These are phyloP conservation scores for Galeopsomyia nigrocyanea DNA, from an alignment of 2,888 invertebrate species.

Conservation along the genomic window DNA sequence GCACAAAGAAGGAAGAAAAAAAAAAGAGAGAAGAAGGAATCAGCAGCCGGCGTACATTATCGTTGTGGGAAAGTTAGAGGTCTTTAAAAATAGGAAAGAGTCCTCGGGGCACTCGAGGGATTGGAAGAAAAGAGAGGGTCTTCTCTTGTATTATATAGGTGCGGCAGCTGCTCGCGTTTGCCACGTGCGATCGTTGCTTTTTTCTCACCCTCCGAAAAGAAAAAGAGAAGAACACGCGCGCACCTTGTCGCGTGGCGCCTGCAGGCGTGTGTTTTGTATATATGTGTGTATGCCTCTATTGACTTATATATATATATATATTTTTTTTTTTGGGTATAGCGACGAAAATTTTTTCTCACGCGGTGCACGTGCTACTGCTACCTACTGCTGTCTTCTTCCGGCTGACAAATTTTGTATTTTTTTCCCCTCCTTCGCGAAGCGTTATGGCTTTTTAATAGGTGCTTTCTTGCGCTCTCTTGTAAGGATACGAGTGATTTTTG, in stretches of 20 bases:
- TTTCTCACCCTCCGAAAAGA: slow-evolving; percentile 34
- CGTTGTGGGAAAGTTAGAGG: slow-evolving; percentile 41
- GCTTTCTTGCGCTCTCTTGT: no score
- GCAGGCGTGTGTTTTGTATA: slow-evolving; percentile 9
- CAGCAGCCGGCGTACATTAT: slow-evolving; percentile 22
- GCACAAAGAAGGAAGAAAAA: no score
- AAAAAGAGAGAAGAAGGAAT: no score
- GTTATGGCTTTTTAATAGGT: no score
- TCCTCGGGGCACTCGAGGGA: not conserved
- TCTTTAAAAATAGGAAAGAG: slow-evolving; percentile 41
- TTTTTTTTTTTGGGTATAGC: slow-evolving; percentile 9
- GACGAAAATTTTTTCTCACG: slow-evolving; percentile 35
- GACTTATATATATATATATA: no score
- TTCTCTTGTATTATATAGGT: slow-evolving; percentile 1
- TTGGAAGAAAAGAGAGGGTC: slow-evolving; percentile 42
- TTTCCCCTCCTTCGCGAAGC: not conserved
- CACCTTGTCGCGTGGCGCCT: slow-evolving; percentile 16
- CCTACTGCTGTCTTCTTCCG: slow-evolving; percentile 7
- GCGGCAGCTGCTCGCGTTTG: slow-evolving; percentile 36
- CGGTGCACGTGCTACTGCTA: not conserved
- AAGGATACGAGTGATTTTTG: no score
- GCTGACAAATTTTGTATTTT: slow-evolving; percentile 18
- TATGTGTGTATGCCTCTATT: slow-evolving; percentile 15
- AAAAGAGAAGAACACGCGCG: slow-evolving; percentile 6
- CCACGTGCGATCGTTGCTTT: slow-evolving; percentile 29